Conservation (phyloP, 2,888 invertebrate genomes). For the Plebejus melissa region DNA sequence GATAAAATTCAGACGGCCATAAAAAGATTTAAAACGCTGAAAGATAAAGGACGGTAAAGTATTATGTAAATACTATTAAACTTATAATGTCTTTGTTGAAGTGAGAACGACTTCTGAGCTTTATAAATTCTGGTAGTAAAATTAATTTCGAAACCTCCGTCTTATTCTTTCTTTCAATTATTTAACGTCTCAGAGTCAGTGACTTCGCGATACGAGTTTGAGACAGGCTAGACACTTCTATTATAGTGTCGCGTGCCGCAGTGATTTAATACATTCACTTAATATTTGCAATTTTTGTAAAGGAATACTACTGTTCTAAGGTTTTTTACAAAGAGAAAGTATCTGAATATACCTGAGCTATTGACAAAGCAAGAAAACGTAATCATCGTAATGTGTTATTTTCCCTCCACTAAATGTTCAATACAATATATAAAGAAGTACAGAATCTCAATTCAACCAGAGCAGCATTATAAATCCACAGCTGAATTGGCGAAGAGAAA, state of each 20-base stretch:
- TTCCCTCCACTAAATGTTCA: background rate
- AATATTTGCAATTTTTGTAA: background rate
- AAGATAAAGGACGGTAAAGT: conserved; percentile 18
- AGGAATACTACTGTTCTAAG: background rate
- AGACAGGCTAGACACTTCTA: conserved; percentile 25
- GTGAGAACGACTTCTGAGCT: conserved; percentile 24
- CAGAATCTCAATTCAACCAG: background rate
- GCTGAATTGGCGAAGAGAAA: conserved; percentile 1
- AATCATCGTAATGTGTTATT: no score
- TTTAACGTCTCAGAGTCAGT: conserved; percentile 32
- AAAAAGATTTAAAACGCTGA: conserved; percentile 18
- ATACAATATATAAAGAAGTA: background rate
- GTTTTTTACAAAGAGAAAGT: background rate
- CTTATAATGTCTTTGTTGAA: conserved; percentile 25
- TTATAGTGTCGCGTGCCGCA: conserved; percentile 17
- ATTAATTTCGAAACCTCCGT: conserved; percentile 21
- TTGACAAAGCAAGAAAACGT: background rate
- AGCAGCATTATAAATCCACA: background rate
- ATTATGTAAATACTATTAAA: conserved; percentile 24
- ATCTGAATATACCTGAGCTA: background rate
- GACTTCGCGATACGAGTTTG: conserved; percentile 33
- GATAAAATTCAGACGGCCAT: conserved; percentile 16
- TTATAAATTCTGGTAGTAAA: conserved; percentile 17
- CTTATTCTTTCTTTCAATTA: conserved; percentile 32
- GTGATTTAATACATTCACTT: conserved; percentile 11